Evolutionary conservation across 1,140 invertebrate genomes (phyloP).

Genomic region (Caenorhabditis latens): DNA sequence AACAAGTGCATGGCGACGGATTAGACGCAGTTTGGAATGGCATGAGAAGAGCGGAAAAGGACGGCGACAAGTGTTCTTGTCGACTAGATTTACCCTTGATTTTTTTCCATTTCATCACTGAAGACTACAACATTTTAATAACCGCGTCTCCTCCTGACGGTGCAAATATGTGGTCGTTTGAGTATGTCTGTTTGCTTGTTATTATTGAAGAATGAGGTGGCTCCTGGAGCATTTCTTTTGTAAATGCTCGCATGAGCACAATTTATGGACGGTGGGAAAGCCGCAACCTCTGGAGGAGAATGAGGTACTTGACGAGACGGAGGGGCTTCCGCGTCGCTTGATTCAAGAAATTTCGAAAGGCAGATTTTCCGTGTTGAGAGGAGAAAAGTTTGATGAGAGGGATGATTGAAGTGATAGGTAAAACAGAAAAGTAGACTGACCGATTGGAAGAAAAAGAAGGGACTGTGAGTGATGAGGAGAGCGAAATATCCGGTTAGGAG

Average conservation of each 20-base stretch:
- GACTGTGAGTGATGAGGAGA: no score
- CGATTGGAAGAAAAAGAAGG: no score
- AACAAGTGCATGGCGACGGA: conserved; percentile 40
- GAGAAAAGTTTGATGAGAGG: neutral
- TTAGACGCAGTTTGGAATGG: conserved; percentile 10
- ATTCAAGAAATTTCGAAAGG: conserved; percentile 49
- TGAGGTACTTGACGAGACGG: conserved; percentile 35
- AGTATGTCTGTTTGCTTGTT: conserved; percentile 49
- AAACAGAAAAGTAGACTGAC: neutral
- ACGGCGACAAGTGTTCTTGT: conserved; percentile 54
- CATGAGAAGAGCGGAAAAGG: neutral
- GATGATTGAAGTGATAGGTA: neutral
- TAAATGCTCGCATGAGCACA: conserved; percentile 46
- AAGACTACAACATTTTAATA: conserved; percentile 52
- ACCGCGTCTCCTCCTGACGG: conserved; percentile 14
- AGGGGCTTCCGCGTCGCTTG: conserved; percentile 22
- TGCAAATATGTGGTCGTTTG: conserved; percentile 29
- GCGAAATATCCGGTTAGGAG: no score
- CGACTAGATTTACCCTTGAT: conserved; percentile 34
- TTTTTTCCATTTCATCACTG: conserved; percentile 30
- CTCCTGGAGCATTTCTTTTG: conserved; percentile 44
- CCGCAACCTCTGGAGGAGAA: neutral
- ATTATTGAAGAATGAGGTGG: conserved; percentile 6
- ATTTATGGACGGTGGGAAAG: conserved; percentile 16
- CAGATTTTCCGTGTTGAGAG: neutral